phyloP scores from a whole-genome alignment of 2,888 invertebrate species.

The Apotomis turbidana region DNA sequence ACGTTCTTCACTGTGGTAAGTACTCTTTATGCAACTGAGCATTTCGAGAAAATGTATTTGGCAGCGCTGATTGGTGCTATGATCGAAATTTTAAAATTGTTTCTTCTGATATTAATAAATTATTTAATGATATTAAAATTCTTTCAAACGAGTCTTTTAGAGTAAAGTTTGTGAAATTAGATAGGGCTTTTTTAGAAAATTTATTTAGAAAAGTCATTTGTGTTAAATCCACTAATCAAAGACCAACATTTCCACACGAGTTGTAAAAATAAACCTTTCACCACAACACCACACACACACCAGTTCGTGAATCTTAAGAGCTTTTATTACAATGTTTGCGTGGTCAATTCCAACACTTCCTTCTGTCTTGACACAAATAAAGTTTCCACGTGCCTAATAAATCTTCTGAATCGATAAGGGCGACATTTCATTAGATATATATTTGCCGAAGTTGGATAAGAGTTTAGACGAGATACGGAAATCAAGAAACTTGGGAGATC shows the following conservation, averaged over 20 bases:
- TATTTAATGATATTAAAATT: too few species aligned
- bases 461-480: conserved; percentile 40
- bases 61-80: too few species aligned
- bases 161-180: too few species aligned
- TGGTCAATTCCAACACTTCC: conserved; percentile 16
- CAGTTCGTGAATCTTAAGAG: neutral
- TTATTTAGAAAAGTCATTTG: too few species aligned
- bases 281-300: neutral
- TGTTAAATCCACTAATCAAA: too few species aligned
- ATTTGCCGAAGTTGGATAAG: conserved; percentile 35
- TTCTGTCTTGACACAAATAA: conserved; percentile 33
- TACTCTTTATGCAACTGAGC: conserved; percentile 31
- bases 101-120: too few species aligned
- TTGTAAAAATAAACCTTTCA: too few species aligned
- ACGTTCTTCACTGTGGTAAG: conserved; percentile 86
- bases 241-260: too few species aligned
- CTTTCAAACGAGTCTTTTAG: too few species aligned
- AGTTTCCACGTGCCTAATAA: conserved; percentile 37
- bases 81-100: too few species aligned
- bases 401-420: conserved; percentile 34
- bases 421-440: conserved; percentile 42
- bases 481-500: conserved; percentile 28
- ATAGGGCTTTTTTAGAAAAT: too few species aligned
- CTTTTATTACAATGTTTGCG: conserved; percentile 7
- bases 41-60: too few species aligned